Evolutionary conservation across 2,888 invertebrate species (phyloP).

Genomic region (Hirtodrosophila cameraria): DNA sequence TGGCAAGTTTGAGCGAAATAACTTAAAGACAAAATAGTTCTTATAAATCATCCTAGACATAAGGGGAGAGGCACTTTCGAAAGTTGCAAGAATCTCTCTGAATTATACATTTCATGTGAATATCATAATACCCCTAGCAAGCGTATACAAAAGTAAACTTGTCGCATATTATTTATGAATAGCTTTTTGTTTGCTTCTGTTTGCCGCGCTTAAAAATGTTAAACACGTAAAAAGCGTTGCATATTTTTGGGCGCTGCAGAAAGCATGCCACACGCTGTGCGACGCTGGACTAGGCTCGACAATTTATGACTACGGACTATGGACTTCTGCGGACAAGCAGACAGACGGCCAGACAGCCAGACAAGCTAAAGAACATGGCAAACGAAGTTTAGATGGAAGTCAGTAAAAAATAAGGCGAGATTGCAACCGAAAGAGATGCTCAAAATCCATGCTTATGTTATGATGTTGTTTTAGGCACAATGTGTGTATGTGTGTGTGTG

Average conservation of each 20-base stretch:
- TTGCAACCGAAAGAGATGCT: background rate
- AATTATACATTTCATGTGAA: too few relatives aligned
- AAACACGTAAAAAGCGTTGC: slow-evolving; percentile 70
- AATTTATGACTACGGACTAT: slow-evolving; percentile 62
- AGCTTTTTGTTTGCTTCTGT: slow-evolving; percentile 17
- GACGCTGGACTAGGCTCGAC: slow-evolving; percentile 67
- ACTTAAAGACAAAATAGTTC: too few relatives aligned
- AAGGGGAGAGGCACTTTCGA: too few relatives aligned
- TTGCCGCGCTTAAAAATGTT: slow-evolving; percentile 63
- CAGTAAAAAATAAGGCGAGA: slow-evolving; percentile 8
- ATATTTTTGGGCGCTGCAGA: slow-evolving; percentile 27
- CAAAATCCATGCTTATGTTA: too few relatives aligned
- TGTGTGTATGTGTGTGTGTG: too few relatives aligned
- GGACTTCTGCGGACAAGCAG: background rate
- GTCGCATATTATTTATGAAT: slow-evolving; percentile 73
- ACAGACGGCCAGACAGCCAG: slow-evolving; percentile 26
- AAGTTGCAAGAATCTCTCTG: too few relatives aligned
- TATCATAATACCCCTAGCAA: background rate
- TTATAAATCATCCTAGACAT: too few relatives aligned
- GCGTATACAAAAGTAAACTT: slow-evolving; percentile 34
- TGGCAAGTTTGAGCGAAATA: too few relatives aligned
- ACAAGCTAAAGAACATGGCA: slow-evolving; percentile 7
- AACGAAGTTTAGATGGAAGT: slow-evolving; percentile 1
- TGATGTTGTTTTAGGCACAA: too few relatives aligned
- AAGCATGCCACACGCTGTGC: slow-evolving; percentile 55